Base-by-base conservation (phyloP, 1,140 invertebrate genomes). In the Babylonia areolata region DNA sequence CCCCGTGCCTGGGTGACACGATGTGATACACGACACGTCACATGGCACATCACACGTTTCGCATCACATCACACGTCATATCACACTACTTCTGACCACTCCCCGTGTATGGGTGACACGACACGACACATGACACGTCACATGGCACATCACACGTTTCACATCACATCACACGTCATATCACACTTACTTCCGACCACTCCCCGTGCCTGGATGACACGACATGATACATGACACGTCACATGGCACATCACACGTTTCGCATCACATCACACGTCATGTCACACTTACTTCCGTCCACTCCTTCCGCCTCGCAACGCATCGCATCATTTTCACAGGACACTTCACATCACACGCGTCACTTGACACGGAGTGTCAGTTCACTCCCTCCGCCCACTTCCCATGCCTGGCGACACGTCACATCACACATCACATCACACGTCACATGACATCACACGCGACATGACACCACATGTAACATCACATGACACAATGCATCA, bases 161-260 rank as follows among this genome's bases (percentile, higher is more conserved):
- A 31, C 31, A 35, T 2, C 35, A 5, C 31, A 11, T 9, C 99
- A 95, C 93, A 93, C 87, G 80, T 89, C 86, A 0, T 90, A 88
- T 35, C 89, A 86, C 15, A 94, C 85, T 83, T 86, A 87, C 3
- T n/a, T 89, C 85, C 35, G 86, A 39, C 28, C 88, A 37, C 37
- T 54, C 85, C 71, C 82, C 84, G 71, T 89, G 89, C 80, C 87
- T 86, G 83, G 46, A 73, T 31, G 28, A 84, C 35, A 71, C 35
- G 73, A 35, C 51, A 46, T 11, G 64, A 23, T 15, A n/a, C 64
- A 69, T 6, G 46, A 20, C 6, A 20, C 46, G 23, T 69, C 17
- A 28, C 11, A 28, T n/a, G n/a, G n/a, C n/a, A n/a, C n/a, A n/a
- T n/a, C n/a, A n/a, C n/a, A n/a, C n/a, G 64, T 69, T 23, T 69